Evolutionary conservation across 2,113 vertebrate species (phyloP), one percentile per base, ranked within the genome.

Genomic region (Xenus cinereus): DNA sequence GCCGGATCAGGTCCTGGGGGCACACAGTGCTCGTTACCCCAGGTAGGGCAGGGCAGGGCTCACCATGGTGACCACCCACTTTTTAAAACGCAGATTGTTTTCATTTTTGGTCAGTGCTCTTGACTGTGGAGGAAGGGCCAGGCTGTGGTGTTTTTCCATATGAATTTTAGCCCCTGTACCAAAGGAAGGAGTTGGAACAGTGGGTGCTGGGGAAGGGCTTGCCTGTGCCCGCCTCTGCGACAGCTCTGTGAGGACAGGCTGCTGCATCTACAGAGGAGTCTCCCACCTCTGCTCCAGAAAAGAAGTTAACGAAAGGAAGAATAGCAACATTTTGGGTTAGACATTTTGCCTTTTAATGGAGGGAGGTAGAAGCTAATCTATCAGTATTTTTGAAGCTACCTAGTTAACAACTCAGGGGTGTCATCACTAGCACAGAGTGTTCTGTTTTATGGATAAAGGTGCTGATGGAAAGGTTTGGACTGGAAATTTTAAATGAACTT

Each of bases 1-100:
- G 54, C 89, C 6, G 15, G 59, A 74, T 56, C 80, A 50, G 95
- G 95, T 83, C 95, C 97, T 96, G 96, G 97, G 82, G 84, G 97
- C 98, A 96, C 95, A 68, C 97, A 71, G 95, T 88, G 96, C 98
- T 98, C 97, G 98, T 98, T 98, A 98, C 98, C 98, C 97, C 74
- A 45, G 93, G 98, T 98, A 97, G 97, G 98, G 98, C 98, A 97
- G 97, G 98, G 95, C 97, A 98, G 95, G 93, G 89, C 97, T 97
- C 97, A 30, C 96, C 98, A 96, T 98, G 97, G 98, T 56, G 98
- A 99, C 98, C 62, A 28, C 87, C 86, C 95, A 76, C 97, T 98
- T 97, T 89, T 96, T 95, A 96, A 92, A 95, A 28, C 86, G 68
- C 64, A 85, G 92, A 91, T 97, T 94, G 91, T 97, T 97, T 95